Percentiles rank a stretch among this genome's conserved stretches.
Conservation (phyloP, 2,888 invertebrate genomes). For the Thecocarcelia acutangulata region DNA sequence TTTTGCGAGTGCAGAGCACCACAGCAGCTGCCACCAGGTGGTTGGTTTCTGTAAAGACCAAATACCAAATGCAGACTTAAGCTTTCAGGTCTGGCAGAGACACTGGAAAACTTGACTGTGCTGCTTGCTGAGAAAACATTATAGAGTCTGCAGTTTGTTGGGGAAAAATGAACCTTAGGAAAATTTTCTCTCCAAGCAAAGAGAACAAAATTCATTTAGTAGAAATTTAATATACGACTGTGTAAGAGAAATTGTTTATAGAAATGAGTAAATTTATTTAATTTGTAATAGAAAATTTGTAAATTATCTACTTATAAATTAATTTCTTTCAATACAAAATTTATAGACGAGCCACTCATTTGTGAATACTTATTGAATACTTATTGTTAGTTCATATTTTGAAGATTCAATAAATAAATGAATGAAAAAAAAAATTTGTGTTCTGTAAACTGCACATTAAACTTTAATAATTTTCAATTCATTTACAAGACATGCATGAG, state of each 20-base stretch:
- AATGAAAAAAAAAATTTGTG: too few relatives aligned
- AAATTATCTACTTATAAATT: too few relatives aligned
- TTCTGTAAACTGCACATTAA: too few relatives aligned
- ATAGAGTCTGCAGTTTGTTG: not conserved
- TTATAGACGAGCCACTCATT: too few relatives aligned
- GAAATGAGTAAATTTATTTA: too few relatives aligned
- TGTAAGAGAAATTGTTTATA: slow-evolving; percentile 5
- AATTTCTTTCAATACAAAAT: too few relatives aligned
- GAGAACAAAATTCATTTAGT: slow-evolving; percentile 42
- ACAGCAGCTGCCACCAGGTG: not conserved
- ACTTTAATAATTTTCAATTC: too few relatives aligned
- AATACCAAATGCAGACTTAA: slow-evolving; percentile 20
- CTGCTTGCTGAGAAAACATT: not conserved
- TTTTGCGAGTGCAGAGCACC: slow-evolving; percentile 15
- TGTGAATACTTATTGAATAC: too few relatives aligned
- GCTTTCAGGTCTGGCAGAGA: not conserved
- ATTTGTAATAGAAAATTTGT: too few relatives aligned
- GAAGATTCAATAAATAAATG: too few relatives aligned
- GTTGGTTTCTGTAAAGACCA: slow-evolving; percentile 5
- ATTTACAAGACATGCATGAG: too few relatives aligned
- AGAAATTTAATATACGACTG: slow-evolving; percentile 12
- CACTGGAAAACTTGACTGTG: not conserved
- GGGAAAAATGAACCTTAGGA: slow-evolving; percentile 42
- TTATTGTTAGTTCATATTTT: too few relatives aligned
- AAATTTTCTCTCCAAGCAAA: slow-evolving; percentile 10